Evolutionary conservation across 1,140 invertebrate species (phyloP).

Genomic region (Leguminivora glycinivorella): DNA sequence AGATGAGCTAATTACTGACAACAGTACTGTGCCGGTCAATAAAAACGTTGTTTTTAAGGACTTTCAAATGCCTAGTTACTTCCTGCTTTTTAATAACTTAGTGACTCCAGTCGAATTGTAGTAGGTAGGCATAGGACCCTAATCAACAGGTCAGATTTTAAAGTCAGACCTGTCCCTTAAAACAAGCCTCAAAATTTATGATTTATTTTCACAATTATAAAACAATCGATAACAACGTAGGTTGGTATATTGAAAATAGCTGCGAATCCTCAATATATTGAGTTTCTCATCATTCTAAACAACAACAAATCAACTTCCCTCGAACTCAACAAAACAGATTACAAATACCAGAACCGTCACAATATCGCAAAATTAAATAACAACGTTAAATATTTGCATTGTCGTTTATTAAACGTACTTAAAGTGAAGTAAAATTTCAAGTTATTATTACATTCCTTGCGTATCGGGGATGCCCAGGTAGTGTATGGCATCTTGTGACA

Average conservation of each 20-base stretch:
- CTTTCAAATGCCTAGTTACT: too few relatives aligned
- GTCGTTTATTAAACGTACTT: constrained; percentile 28
- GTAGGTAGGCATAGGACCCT: too few relatives aligned
- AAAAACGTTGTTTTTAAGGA: too few relatives aligned
- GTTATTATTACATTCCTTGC: constrained; percentile 29
- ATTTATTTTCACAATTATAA: not conserved
- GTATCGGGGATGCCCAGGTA: constrained; percentile 25
- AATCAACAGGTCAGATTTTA: too few relatives aligned
- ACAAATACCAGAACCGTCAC: constrained; percentile 11
- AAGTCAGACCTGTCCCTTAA: too few relatives aligned
- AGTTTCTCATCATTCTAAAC: not conserved
- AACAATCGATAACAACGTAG: too few relatives aligned
- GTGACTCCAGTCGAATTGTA: too few relatives aligned
- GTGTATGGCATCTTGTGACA: not conserved
- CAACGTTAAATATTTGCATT: constrained; percentile 26
- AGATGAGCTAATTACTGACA: not conserved
- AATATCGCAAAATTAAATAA: constrained; percentile 25
- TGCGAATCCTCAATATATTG: not conserved
- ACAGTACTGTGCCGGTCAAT: not conserved
- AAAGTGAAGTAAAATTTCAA: constrained; percentile 27
- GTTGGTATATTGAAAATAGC: too few relatives aligned
- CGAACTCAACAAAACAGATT: not conserved
- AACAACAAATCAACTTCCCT: not conserved
- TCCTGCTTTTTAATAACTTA: too few relatives aligned
- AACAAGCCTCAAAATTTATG: too few relatives aligned